phyloP scores from a whole-genome alignment of 2,797 vertebrate species.

The Philypnodon macrostomus region DNA sequence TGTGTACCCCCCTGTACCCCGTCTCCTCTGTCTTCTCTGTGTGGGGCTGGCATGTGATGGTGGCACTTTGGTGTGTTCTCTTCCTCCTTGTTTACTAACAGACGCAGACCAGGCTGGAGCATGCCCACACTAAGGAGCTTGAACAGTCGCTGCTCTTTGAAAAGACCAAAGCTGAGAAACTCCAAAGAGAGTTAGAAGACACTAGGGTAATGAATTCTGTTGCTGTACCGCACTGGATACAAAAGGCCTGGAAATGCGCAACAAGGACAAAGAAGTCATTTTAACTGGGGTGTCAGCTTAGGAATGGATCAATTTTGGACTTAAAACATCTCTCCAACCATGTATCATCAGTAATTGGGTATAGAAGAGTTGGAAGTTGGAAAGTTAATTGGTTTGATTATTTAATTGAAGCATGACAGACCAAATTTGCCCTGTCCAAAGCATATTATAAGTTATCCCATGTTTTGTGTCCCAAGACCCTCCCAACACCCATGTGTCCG shows the following conservation, averaged over 20 bases:
- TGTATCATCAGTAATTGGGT: background rate
- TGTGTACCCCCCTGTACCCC: slow-evolving; percentile 25
- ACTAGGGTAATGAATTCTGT: slow-evolving; percentile 97
- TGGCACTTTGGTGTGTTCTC: slow-evolving; percentile 98
- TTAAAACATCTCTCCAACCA: background rate
- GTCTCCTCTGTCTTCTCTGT: slow-evolving; percentile 48
- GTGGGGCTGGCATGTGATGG: slow-evolving; percentile 98
- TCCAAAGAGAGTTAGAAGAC: slow-evolving; percentile 99
- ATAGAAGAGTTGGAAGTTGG: too few relatives aligned
- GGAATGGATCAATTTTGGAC: background rate
- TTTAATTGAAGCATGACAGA: slow-evolving; percentile 42
- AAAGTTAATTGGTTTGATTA: too few relatives aligned
- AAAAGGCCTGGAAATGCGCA: slow-evolving; percentile 28
- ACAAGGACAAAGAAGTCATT: slow-evolving; percentile 14
- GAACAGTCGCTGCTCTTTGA: slow-evolving; percentile 99
- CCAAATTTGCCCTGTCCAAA: slow-evolving; percentile 35
- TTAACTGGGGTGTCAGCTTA: slow-evolving; percentile 28
- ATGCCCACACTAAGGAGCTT: slow-evolving; percentile 99
- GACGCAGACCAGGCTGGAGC: slow-evolving; percentile 99
- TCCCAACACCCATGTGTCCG: slow-evolving; percentile 63
- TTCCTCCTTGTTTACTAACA: slow-evolving; percentile 99
- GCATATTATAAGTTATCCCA: slow-evolving; percentile 48
- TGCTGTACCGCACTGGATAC: slow-evolving; percentile 70
- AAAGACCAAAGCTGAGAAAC: slow-evolving; percentile 99
- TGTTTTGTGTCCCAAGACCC: slow-evolving; percentile 43